A percentile compares a stretch with the other conserved stretches of the same genome.
Evolutionary conservation across 2,888 invertebrate species (phyloP).

Genomic region (Anorthoa munda): DNA sequence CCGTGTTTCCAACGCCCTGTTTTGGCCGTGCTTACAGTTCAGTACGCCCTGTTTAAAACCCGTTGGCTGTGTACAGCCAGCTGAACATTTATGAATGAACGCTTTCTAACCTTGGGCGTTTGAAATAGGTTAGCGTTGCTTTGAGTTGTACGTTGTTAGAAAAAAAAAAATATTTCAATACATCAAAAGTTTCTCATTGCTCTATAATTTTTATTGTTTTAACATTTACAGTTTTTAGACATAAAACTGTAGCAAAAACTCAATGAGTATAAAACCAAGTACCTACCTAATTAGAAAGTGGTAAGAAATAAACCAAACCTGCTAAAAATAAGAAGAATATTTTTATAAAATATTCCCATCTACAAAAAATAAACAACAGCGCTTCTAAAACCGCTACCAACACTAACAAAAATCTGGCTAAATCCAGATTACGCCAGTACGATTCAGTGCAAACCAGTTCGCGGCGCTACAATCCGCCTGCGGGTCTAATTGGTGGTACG

Average conservation of each 20-base stretch:
- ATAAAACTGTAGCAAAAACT: too few species aligned
- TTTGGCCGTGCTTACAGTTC: conserved; percentile 53
- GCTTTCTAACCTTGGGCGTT: conserved; percentile 49
- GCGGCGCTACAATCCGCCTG: conserved; percentile 51
- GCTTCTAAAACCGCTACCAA: background rate
- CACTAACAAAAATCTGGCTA: conserved; percentile 27
- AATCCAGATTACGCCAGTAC: conserved; percentile 42
- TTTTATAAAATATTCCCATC: background rate
- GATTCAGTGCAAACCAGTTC: conserved; percentile 31
- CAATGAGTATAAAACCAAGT: too few species aligned
- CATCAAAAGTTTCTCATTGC: background rate
- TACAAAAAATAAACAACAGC: background rate
- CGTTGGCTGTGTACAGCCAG: conserved; percentile 50
- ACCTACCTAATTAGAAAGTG: too few species aligned
- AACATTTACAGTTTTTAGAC: background rate
- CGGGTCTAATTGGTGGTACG: conserved; percentile 65
- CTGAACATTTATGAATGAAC: conserved; percentile 64
- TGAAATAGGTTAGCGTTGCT: conserved; percentile 46
- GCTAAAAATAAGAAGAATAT: background rate
- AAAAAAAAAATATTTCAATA: background rate
- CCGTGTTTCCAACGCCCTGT: conserved; percentile 30
- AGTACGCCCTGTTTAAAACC: conserved; percentile 54
- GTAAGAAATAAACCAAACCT: background rate
- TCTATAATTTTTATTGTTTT: background rate
- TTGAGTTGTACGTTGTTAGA: conserved; percentile 10